Percentiles rank a stretch among this genome's conserved stretches.
phyloP scores from a whole-genome alignment of 2,797 vertebrate genomes.

The Labroides dimidiatus region DNA sequence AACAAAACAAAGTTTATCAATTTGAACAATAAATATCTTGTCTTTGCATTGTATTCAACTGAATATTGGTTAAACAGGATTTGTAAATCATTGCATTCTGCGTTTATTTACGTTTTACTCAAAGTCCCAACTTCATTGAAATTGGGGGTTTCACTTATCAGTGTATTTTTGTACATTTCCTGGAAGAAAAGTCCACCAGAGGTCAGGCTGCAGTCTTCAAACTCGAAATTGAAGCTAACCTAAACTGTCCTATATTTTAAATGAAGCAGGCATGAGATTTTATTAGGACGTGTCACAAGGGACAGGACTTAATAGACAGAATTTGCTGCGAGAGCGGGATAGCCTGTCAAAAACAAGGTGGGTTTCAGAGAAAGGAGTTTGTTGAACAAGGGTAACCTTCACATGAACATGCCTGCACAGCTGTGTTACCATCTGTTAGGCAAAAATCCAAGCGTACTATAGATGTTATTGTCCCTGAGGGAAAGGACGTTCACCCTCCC shows the following conservation, averaged over 20 bases:
- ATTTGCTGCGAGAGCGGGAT: not conserved
- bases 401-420: conserved; percentile 56
- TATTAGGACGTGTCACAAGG: not conserved
- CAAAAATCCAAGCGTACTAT: conserved; percentile 32
- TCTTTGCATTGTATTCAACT: too few species aligned
- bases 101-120: too few species aligned
- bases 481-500: conserved; percentile 26
- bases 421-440: conserved; percentile 67
- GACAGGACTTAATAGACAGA: not conserved
- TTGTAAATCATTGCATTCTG: too few species aligned
- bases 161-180: conserved; percentile 24
- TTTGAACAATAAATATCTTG: too few species aligned
- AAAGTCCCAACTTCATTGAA: too few species aligned
- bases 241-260: too few species aligned
- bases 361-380: conserved; percentile 40
- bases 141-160: conserved; percentile 37
- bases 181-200: not conserved
- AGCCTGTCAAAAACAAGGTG: conserved; percentile 34
- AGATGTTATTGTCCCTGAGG: conserved; percentile 30
- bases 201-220: not conserved
- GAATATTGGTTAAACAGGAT: too few species aligned
- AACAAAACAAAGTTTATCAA: too few species aligned
- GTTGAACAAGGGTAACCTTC: conserved; percentile 64
- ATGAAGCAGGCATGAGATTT: too few species aligned
- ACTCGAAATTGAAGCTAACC: too few species aligned